Percentiles rank a stretch among this genome's conserved stretches.
These are phyloP conservation scores for Lacerta agilis DNA, from an alignment of 2,797 vertebrate species.

Conservation along the genomic window DNA sequence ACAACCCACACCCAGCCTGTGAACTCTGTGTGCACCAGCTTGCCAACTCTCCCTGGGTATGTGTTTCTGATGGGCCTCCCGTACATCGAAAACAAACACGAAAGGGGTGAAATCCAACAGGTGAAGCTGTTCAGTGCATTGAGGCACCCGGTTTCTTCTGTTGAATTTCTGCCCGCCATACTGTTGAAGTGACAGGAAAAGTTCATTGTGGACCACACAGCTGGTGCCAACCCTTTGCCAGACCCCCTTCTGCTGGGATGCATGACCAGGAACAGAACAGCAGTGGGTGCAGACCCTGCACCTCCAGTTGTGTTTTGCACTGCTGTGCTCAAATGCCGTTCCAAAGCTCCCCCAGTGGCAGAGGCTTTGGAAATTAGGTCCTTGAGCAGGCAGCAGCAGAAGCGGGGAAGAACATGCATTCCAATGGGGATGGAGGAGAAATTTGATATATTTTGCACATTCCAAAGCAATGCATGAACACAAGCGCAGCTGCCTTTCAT, in stretches of 20 bases:
- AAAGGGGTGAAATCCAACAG: too few species aligned
- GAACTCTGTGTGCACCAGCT: too few species aligned
- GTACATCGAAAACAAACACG: background rate
- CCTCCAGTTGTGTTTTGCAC: background rate
- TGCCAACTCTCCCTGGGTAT: background rate
- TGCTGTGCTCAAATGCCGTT: background rate
- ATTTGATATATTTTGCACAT: too few species aligned
- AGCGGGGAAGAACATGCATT: background rate
- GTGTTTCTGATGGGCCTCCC: background rate
- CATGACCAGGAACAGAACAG: background rate
- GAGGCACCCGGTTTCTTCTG: background rate
- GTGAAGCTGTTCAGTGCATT: background rate
- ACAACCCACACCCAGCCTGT: slow-evolving; percentile 35
- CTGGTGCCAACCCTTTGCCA: background rate
- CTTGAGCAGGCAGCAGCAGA: background rate
- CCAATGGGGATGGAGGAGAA: too few species aligned
- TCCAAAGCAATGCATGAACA: too few species aligned
- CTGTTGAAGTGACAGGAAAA: background rate
- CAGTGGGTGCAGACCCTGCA: background rate
- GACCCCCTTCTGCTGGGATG: background rate
- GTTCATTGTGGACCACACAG: background rate
- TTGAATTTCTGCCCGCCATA: background rate
- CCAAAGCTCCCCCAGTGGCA: background rate
- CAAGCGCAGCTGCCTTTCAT: too few species aligned
- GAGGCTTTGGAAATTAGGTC: background rate